Conservation (phyloP, 2,888 invertebrate genomes). For the Euspilapteryx auroguttella region DNA sequence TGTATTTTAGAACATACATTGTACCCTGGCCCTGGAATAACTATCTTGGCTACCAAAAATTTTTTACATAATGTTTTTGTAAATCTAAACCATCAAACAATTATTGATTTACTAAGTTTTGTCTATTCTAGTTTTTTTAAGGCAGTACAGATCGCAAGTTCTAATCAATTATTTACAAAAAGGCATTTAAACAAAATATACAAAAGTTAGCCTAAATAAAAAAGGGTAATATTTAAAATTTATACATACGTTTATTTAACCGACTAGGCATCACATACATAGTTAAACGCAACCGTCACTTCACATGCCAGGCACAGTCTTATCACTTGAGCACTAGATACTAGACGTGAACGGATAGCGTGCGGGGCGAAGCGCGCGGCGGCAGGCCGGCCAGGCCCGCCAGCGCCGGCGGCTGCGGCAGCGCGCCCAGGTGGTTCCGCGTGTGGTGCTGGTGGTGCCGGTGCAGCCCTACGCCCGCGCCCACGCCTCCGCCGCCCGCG, state of each 20-base stretch:
- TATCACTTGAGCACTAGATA: slow-evolving; percentile 14
- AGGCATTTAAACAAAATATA: too few species aligned
- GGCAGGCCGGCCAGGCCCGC: slow-evolving; percentile 52
- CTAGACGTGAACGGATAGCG: slow-evolving; percentile 80
- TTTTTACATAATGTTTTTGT: too few species aligned
- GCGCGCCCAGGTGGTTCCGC: slow-evolving; percentile 55
- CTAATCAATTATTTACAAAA: too few species aligned
- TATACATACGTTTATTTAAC: slow-evolving; percentile 15
- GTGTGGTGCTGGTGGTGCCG: slow-evolving; percentile 63
- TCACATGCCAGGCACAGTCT: slow-evolving; percentile 5
- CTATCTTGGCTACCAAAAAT: too few species aligned
- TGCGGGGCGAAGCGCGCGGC: slow-evolving; percentile 63
- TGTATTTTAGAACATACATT: too few species aligned
- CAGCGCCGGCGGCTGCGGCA: slow-evolving; percentile 50
- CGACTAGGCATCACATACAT: slow-evolving; percentile 52
- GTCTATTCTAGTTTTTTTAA: too few species aligned
- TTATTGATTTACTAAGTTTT: too few species aligned
- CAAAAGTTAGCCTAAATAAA: too few species aligned
- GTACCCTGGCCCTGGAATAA: too few species aligned
- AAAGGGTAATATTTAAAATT: too few species aligned
- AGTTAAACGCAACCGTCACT: slow-evolving; percentile 3
- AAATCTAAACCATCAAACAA: too few species aligned
- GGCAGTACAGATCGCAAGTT: too few species aligned
- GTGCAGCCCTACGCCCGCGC: slow-evolving; percentile 42
- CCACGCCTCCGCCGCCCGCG: slow-evolving; percentile 31